Conservation (phyloP, 2,113 vertebrate genomes). For the Passer domesticus region DNA sequence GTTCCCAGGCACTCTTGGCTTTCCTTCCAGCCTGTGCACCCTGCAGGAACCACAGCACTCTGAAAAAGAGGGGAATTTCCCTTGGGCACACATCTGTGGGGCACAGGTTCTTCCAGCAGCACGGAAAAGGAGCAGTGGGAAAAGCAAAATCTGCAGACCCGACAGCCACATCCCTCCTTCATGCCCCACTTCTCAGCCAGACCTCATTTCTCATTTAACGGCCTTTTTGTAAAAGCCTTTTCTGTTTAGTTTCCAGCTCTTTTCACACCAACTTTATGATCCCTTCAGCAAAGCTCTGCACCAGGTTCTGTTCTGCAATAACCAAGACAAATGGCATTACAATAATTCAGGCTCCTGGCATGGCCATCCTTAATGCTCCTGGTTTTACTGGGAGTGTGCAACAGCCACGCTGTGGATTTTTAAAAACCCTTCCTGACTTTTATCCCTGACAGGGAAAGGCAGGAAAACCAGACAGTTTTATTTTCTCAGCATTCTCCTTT, state of each 20-base stretch:
- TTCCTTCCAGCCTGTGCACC: neutral
- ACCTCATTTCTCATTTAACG: neutral
- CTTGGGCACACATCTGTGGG: neutral
- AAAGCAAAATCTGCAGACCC: neutral
- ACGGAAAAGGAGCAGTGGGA: neutral
- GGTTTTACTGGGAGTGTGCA: neutral
- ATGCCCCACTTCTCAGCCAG: neutral
- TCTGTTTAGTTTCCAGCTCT: neutral
- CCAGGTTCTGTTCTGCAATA: neutral
- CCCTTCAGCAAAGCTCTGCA: slow-evolving; percentile 18
- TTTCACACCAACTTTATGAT: slow-evolving; percentile 3
- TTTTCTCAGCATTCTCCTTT: neutral
- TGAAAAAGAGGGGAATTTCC: neutral
- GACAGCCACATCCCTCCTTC: neutral
- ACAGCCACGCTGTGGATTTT: neutral
- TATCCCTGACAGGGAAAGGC: neutral
- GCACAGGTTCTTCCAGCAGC: neutral
- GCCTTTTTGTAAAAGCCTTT: neutral
- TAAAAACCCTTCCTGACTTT: neutral
- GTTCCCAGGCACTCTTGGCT: accelerated
- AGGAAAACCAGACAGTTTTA: neutral
- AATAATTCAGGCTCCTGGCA: neutral
- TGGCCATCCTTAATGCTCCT: neutral
- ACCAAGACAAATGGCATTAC: slow-evolving; percentile 23
- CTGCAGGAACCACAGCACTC: neutral